A percentile compares a stretch with the other conserved stretches of the same genome.
Evolutionary conservation across 1,140 invertebrate genomes (phyloP).

Genomic region (Sycobia sp.): DNA sequence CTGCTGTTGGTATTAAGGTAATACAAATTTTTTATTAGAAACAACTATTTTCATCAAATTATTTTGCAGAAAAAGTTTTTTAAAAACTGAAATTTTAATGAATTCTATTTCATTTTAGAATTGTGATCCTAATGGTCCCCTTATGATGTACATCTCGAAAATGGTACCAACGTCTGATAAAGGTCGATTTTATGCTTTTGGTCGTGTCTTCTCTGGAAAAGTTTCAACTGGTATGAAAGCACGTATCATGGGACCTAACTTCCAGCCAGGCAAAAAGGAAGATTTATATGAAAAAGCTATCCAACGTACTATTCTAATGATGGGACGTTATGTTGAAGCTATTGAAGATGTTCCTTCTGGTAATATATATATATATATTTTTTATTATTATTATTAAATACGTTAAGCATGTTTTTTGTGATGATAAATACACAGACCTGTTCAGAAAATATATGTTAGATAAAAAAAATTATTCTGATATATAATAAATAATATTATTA

Average conservation of each 20-base stretch:
- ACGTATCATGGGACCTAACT: conserved; percentile 99
- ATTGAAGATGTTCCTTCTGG: conserved; percentile 99
- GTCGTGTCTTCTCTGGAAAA: conserved; percentile 98
- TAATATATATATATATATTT: conserved; percentile 41
- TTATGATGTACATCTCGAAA: conserved; percentile 99
- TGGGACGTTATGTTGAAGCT: conserved; percentile 99
- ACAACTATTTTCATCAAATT: too few species aligned
- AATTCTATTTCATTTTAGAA: conserved; percentile 65
- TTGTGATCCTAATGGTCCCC: conserved; percentile 93
- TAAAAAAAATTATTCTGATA: conserved; percentile 19
- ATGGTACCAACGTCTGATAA: conserved; percentile 99
- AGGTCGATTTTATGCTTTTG: conserved; percentile 99
- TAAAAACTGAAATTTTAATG: neutral
- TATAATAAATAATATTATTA: neutral
- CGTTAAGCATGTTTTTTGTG: conserved; percentile 31
- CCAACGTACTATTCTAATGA: conserved; percentile 99
- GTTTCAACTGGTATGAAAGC: conserved; percentile 95
- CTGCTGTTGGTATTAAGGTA: conserved; percentile 86
- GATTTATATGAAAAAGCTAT: conserved; percentile 99
- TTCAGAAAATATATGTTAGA: conserved; percentile 48
- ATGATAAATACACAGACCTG: conserved; percentile 54
- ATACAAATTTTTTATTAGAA: neutral
- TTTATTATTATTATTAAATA: neutral
- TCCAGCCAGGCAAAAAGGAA: conserved; percentile 96
- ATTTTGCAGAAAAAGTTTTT: too few species aligned